A percentile compares a stretch with the other conserved stretches of the same genome.
Evolutionary conservation across 2,888 invertebrate species (phyloP).

Genomic region (Boloria selene): DNA sequence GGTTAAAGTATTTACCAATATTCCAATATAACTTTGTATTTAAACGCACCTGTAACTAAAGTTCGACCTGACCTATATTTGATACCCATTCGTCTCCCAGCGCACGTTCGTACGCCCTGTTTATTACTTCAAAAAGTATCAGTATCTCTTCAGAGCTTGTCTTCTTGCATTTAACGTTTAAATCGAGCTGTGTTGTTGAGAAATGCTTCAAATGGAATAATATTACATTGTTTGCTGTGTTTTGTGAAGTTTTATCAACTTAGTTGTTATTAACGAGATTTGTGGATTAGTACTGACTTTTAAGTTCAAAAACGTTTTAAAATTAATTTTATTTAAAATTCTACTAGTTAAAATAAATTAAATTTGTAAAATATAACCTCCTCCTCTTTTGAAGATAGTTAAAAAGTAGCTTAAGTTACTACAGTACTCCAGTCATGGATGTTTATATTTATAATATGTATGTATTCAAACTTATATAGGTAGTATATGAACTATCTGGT

Average conservation of each 20-base stretch:
- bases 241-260: background rate
- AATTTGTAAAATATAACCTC: too few species aligned
- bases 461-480: too few species aligned
- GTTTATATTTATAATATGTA: too few species aligned
- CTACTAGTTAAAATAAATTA: too few species aligned
- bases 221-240: background rate
- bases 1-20: constrained; percentile 15
- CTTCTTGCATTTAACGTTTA: constrained; percentile 9
- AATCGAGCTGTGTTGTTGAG: background rate
- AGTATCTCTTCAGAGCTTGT: constrained; percentile 16
- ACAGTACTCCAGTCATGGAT: too few species aligned
- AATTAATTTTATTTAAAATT: too few species aligned
- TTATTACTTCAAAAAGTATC: constrained; percentile 32
- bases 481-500: too few species aligned
- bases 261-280: too few species aligned
- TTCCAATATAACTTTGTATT: constrained; percentile 15
- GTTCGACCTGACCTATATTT: constrained; percentile 25
- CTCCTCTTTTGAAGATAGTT: too few species aligned
- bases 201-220: background rate
- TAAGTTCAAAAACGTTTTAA: too few species aligned
- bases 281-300: too few species aligned
- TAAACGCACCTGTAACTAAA: constrained; percentile 16
- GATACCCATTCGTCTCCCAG: constrained; percentile 11
- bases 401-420: too few species aligned
- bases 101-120: constrained; percentile 17